Conservation (phyloP, 1,140 invertebrate species). For the Cherax destructor region DNA sequence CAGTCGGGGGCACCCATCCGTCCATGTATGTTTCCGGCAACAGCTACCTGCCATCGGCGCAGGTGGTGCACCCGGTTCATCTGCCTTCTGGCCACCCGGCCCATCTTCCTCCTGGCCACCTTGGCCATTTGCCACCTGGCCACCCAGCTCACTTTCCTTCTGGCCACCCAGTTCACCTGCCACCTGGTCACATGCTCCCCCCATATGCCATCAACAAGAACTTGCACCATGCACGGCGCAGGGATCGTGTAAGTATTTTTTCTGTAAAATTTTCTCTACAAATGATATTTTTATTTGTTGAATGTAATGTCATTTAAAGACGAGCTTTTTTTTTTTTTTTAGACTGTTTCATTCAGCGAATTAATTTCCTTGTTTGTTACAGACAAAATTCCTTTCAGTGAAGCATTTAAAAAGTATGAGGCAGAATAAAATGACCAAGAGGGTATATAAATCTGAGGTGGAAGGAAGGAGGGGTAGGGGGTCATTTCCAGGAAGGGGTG, state of each 20-base stretch:
- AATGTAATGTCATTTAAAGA: too few relatives aligned
- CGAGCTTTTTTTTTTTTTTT: too few relatives aligned
- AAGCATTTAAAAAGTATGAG: too few relatives aligned
- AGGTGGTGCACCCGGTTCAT: slow-evolving; percentile 43
- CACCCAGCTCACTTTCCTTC: slow-evolving; percentile 40
- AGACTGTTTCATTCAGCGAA: too few relatives aligned
- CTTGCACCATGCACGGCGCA: slow-evolving; percentile 56
- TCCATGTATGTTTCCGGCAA: slow-evolving; percentile 59
- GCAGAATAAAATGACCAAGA: too few relatives aligned
- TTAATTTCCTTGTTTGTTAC: too few relatives aligned
- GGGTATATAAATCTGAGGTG: too few relatives aligned
- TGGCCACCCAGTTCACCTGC: slow-evolving; percentile 36
- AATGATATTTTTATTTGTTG: too few relatives aligned
- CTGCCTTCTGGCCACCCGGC: slow-evolving; percentile 43
- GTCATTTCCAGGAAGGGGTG: too few relatives aligned
- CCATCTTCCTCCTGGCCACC: slow-evolving; percentile 34
- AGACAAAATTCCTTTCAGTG: too few relatives aligned
- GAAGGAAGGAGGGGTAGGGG: too few relatives aligned
- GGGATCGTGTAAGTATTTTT: slow-evolving; percentile 59
- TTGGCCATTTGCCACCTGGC: slow-evolving; percentile 28
- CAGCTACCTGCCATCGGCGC: slow-evolving; percentile 27
- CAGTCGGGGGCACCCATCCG: slow-evolving; percentile 47
- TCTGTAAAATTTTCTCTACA: too few relatives aligned
- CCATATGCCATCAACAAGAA: slow-evolving; percentile 56
- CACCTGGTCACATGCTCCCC: slow-evolving; percentile 51